phyloP scores from a whole-genome alignment of 2,113 vertebrate species.

The Sphyrna mokarran region DNA sequence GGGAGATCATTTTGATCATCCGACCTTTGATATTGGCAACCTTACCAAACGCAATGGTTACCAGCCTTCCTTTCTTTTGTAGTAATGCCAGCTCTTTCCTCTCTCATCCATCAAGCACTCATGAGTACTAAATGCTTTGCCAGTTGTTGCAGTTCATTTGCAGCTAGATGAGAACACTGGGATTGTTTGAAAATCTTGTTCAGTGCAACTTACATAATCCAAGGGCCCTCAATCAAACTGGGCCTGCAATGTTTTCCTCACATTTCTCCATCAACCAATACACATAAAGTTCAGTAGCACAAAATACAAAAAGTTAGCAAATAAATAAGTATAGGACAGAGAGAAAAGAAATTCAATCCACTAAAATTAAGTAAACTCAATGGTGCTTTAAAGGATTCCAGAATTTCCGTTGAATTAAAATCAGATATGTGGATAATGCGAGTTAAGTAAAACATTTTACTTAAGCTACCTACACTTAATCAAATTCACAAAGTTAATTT shows the following conservation, averaged over 20 bases:
- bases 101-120: not conserved
- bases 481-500: not conserved
- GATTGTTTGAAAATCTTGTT: not conserved
- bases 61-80: not conserved
- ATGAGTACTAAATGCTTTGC: not conserved
- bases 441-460: not conserved
- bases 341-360: not conserved
- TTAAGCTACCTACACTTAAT: not conserved
- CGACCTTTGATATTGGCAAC: conserved; percentile 17
- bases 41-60: not conserved
- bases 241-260: not conserved
- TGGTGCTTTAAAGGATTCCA: not conserved
- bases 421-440: not conserved
- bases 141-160: not conserved
- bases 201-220: not conserved
- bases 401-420: not conserved
- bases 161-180: not conserved
- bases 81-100: not conserved
- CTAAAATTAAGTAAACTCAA: not conserved
- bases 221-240: not conserved
- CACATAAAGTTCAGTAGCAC: not conserved
- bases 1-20: not conserved
- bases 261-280: not conserved
- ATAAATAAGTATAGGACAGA: not conserved
- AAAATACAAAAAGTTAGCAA: not conserved